phyloP scores from a whole-genome alignment of 1,140 invertebrate species.

The Drosophila pachea region DNA sequence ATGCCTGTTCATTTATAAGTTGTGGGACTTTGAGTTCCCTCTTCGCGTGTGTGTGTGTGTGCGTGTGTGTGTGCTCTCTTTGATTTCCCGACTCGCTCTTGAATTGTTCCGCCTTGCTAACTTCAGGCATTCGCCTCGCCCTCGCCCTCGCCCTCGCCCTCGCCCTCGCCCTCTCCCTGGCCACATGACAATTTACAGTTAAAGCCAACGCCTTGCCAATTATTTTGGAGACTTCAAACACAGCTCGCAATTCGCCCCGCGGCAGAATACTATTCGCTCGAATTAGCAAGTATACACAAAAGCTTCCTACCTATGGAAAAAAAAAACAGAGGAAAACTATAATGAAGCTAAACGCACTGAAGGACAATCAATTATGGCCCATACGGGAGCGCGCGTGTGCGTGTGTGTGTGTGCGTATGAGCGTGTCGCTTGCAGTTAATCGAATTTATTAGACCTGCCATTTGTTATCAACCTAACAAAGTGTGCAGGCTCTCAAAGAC shows the following conservation, averaged over 20 bases:
- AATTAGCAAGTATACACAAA: no score
- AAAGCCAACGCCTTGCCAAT: neutral
- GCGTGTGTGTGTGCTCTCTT: constrained; percentile 21
- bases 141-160: constrained; percentile 43
- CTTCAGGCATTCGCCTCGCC: constrained; percentile 42
- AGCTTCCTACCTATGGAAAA: neutral
- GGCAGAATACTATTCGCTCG: no score
- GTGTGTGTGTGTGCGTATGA: constrained; percentile 16
- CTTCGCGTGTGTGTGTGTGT: constrained; percentile 1
- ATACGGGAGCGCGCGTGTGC: constrained; percentile 18
- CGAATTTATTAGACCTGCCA: constrained; percentile 70
- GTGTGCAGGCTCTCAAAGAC: constrained; percentile 29
- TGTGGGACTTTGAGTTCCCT: constrained; percentile 27
- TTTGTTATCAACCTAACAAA: constrained; percentile 48
- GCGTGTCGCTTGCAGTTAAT: constrained; percentile 60
- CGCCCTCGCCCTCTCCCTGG: constrained; percentile 41
- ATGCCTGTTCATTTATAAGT: constrained; percentile 66
- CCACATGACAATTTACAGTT: constrained; percentile 62
- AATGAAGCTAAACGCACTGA: constrained; percentile 62
- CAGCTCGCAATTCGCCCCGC: neutral
- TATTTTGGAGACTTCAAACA: neutral
- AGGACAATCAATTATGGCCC: constrained; percentile 65
- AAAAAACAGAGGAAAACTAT: constrained; percentile 39
- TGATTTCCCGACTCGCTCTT: constrained; percentile 25
- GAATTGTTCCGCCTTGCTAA: constrained; percentile 10